Evolutionary conservation across 2,113 vertebrate species (phyloP).

Genomic region (Myocastor coypus): DNA sequence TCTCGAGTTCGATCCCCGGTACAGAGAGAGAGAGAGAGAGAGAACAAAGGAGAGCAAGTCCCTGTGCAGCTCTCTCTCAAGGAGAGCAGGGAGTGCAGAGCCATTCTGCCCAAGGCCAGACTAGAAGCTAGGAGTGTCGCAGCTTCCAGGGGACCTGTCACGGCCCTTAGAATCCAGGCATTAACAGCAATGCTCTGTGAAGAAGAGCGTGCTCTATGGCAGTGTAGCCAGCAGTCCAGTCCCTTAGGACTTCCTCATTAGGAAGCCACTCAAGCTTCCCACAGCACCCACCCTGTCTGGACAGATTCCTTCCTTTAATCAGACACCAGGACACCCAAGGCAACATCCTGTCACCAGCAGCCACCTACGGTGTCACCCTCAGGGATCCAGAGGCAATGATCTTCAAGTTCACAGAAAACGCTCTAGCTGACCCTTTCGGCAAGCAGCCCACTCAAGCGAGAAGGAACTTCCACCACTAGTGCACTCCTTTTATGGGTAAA

Average conservation of each 20-base stretch:
- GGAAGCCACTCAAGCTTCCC: background rate
- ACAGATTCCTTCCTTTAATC: background rate
- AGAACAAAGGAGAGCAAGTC: background rate
- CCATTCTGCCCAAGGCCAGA: background rate
- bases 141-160: background rate
- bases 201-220: background rate
- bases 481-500: slow-evolving; percentile 37
- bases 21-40: background rate
- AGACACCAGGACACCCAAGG: background rate
- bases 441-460: background rate
- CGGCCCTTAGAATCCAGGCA: background rate
- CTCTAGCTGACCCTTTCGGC: background rate
- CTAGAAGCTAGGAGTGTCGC: background rate
- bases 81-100: background rate
- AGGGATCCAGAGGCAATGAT: background rate
- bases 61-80: background rate
- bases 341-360: background rate
- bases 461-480: background rate
- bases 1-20: no score
- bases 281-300: background rate
- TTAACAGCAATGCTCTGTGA: background rate
- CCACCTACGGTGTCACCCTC: background rate
- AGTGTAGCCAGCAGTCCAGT: background rate
- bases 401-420: background rate
- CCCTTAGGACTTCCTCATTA: background rate